Evolutionary conservation across 2,888 invertebrate species (phyloP).

Genomic region (Netelia inedita): DNA sequence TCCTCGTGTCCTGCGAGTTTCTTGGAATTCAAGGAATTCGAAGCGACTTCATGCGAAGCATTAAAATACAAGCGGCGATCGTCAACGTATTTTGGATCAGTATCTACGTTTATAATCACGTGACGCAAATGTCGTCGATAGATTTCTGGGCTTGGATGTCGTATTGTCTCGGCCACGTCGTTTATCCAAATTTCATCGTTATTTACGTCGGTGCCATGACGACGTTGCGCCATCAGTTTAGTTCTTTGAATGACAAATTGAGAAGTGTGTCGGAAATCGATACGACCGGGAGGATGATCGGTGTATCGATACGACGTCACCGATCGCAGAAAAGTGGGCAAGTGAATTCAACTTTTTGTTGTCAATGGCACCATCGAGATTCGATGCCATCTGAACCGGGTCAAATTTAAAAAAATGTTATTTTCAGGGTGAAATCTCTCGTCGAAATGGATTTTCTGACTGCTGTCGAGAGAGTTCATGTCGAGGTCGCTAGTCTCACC

Average conservation of each 20-base stretch:
- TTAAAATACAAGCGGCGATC: not conserved
- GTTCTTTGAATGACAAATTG: slow-evolving; percentile 22
- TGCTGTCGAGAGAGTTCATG: slow-evolving; percentile 26
- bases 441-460: slow-evolving; percentile 4
- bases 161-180: not conserved
- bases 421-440: slow-evolving; percentile 37
- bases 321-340: not conserved
- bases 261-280: not conserved
- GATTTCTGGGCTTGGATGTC: not conserved
- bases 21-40: not conserved
- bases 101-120: not conserved
- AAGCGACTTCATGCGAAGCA: not conserved
- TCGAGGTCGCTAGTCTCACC: slow-evolving; percentile 32
- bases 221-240: not conserved
- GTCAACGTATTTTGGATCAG: not conserved
- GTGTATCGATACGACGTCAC: not conserved
- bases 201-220: slow-evolving; percentile 2
- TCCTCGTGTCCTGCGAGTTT: not conserved
- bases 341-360: slow-evolving; percentile 10
- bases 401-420: too few relatives aligned
- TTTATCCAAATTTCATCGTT: slow-evolving; percentile 1
- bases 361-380: not conserved
- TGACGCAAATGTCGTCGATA: not conserved
- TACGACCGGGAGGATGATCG: not conserved
- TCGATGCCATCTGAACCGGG: too few relatives aligned